Conservation (phyloP, 2,113 vertebrate species). For the Scartelaos histophorus region DNA sequence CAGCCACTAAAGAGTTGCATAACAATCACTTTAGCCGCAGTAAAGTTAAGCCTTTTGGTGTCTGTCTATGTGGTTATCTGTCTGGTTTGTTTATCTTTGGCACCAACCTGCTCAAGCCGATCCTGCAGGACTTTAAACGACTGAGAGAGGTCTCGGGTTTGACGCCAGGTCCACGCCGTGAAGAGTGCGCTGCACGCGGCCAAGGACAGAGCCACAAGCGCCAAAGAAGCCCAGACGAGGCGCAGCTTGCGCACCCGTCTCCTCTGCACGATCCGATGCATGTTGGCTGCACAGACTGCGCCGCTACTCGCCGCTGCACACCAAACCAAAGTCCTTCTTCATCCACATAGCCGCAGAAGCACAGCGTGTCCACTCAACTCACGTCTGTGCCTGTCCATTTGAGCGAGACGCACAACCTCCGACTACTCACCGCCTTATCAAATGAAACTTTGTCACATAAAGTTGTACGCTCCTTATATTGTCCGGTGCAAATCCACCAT, state of each 20-base stretch:
- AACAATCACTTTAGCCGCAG: slow-evolving; percentile 45
- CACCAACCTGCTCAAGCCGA: slow-evolving; percentile 77
- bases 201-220: slow-evolving; percentile 76
- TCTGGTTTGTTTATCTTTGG: slow-evolving; percentile 9
- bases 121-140: slow-evolving; percentile 80
- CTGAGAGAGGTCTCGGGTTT: slow-evolving; percentile 78
- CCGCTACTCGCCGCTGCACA: slow-evolving; percentile 65
- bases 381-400: slow-evolving; percentile 50
- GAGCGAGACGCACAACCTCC: not conserved
- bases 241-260: slow-evolving; percentile 75
- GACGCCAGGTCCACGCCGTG: slow-evolving; percentile 80
- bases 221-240: slow-evolving; percentile 75
- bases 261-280: slow-evolving; percentile 80
- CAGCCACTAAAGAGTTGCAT: slow-evolving; percentile 58
- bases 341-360: slow-evolving; percentile 55
- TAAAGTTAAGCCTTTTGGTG: slow-evolving; percentile 22
- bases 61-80: not conserved
- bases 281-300: slow-evolving; percentile 60
- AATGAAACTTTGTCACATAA: slow-evolving; percentile 17
- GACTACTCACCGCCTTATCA: not conserved
- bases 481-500: slow-evolving; percentile 48
- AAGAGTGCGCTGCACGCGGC: slow-evolving; percentile 80
- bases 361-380: slow-evolving; percentile 35
- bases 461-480: slow-evolving; percentile 28
- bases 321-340: slow-evolving; percentile 46